phyloP scores from a whole-genome alignment of 2,113 vertebrate species.

The Parus major region DNA sequence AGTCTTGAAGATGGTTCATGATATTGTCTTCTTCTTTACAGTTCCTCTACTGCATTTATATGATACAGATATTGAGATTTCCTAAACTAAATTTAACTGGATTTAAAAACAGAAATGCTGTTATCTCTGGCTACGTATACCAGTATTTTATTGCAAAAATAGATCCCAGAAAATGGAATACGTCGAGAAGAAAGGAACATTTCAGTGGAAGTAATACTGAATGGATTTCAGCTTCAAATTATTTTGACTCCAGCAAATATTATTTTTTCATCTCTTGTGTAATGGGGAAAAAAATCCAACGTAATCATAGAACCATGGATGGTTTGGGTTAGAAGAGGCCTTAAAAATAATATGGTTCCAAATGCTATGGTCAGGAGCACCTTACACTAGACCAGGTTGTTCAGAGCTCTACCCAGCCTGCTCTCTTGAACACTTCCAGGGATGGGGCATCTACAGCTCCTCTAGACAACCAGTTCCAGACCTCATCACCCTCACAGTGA shows the following conservation, averaged over 20 bases:
- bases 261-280: neutral
- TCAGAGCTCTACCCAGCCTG: neutral
- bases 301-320: neutral
- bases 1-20: neutral
- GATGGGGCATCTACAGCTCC: neutral
- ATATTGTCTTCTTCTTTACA: neutral
- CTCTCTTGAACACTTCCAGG: neutral
- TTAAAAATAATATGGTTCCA: neutral
- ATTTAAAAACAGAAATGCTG: neutral
- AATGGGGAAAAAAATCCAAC: neutral
- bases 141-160: neutral
- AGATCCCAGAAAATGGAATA: neutral
- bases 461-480: neutral
- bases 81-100: neutral
- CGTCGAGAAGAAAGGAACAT: neutral
- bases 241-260: neutral
- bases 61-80: neutral
- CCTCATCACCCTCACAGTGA: neutral
- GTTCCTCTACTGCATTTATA: neutral
- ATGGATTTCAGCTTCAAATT: neutral
- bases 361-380: neutral
- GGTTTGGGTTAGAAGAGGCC: neutral
- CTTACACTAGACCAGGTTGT: neutral
- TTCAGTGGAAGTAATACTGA: neutral
- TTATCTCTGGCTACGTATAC: neutral